Base-by-base conservation (phyloP, 2,113 vertebrate species). In the Paradoxurus hermaphroditus region DNA sequence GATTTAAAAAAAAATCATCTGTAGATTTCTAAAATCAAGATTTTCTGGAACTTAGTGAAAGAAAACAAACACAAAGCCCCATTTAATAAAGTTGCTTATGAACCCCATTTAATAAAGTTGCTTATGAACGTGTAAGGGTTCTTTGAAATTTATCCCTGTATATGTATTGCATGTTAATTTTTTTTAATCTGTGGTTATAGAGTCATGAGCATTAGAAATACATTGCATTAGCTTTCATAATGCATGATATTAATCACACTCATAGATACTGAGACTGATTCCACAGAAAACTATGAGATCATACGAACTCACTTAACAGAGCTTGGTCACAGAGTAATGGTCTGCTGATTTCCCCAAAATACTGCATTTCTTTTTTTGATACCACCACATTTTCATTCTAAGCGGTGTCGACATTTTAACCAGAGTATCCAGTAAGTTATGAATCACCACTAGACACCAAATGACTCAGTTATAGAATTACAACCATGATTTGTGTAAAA, bases 401-500 rank as follows among this genome's bases (percentile, higher is more conserved):
- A 97, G 87, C 18, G 2, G 96, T 90, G 95, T 39, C 96, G 97
- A 96, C 94, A 92, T 96, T 97, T 98, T 97, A 96, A 96, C 96
- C 96, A 94, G 75, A 85, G 53, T 67, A 94, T 95, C 95, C 97
- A 96, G 97, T 96, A 98, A 98, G 92, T 92, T 95, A 88, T 98
- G 95, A 98, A 95, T 98, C 97, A 97, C 92, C 81, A 95, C n/a
- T 81, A 92, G 79, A 95, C 92, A 88, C 44, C 87, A 92, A 94
- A 95, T 98, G 95, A 98, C 94, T 98, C 96, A 98, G 83, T 95
- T 95, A 96, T n/a, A 95, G 92, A 96, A 98, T 98, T 87, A 96
- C 84, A 96, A 73, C 78, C 94, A 87, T 94, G 92, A 90, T 82
- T 94, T 96, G n/a, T 89, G 73, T 82, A 79, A 97, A 95, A 96